A percentile compares a stretch with the other conserved stretches of the same genome.
Evolutionary conservation across 2,797 vertebrate species (phyloP).

Genomic region (Gymnothorax javanicus): DNA sequence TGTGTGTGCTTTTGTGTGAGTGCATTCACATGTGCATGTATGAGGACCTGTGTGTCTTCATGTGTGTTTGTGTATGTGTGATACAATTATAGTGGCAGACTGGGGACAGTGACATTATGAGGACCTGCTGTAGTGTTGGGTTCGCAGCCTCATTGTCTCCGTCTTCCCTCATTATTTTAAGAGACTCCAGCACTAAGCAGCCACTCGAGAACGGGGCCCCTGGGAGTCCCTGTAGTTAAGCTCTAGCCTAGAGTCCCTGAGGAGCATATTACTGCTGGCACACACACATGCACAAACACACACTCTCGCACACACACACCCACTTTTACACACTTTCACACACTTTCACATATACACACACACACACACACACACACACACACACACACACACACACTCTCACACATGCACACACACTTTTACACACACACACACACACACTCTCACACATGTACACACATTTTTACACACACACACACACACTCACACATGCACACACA

Average conservation of each 20-base stretch:
- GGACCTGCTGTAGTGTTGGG: background rate
- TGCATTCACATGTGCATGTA: constrained; percentile 23
- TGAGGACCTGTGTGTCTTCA: constrained; percentile 25
- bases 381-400: constrained; percentile 10
- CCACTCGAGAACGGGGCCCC: constrained; percentile 7
- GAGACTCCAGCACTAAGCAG: constrained; percentile 47
- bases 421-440: too few species aligned
- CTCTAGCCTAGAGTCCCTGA: constrained; percentile 41
- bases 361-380: too few species aligned
- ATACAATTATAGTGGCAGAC: constrained; percentile 7
- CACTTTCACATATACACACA: too few species aligned
- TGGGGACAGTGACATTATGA: background rate
- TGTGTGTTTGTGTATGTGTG: constrained; percentile 7
- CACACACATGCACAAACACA: constrained; percentile 16
- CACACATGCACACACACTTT: too few species aligned
- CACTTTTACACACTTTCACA: too few species aligned
- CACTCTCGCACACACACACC: too few species aligned
- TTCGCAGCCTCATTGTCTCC: constrained; percentile 29
- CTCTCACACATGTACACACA: too few species aligned
- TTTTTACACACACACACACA: background rate
- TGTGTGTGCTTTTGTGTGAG: constrained; percentile 11
- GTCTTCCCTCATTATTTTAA: constrained; percentile 45
- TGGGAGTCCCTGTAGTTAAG: constrained; percentile 46
- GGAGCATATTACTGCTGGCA: background rate
- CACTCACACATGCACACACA: constrained; percentile 12